Evolutionary conservation across 1,140 invertebrate genomes (phyloP).

Genomic region (Temnothorax curvispinosus): DNA sequence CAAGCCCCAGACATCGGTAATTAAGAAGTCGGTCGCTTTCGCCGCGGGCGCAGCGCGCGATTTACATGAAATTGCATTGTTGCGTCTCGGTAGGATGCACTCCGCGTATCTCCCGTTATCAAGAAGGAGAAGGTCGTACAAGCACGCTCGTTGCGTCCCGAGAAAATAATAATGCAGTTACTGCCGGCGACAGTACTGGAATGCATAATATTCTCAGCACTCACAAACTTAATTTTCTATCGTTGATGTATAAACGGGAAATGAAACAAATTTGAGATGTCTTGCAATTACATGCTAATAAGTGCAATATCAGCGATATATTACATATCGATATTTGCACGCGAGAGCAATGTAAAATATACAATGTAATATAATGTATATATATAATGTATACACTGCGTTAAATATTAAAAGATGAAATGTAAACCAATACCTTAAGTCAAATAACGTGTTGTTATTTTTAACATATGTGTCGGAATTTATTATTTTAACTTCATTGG

Average conservation of each 20-base stretch:
- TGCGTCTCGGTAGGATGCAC: slow-evolving; percentile 12
- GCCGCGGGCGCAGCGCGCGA: slow-evolving; percentile 32
- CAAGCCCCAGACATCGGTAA: slow-evolving; percentile 15
- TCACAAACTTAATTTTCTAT: background rate
- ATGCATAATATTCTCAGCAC: background rate
- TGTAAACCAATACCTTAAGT: too few relatives aligned
- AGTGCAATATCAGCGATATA: background rate
- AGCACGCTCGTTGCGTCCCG: background rate
- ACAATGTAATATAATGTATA: too few relatives aligned
- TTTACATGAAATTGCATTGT: slow-evolving; percentile 51
- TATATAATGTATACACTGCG: too few relatives aligned
- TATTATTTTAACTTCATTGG: too few relatives aligned
- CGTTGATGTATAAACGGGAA: background rate
- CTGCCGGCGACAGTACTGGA: background rate
- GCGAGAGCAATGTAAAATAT: background rate
- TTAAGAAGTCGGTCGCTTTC: slow-evolving; percentile 56
- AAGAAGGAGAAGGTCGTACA: background rate
- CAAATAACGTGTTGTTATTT: too few relatives aligned
- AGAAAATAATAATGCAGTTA: slow-evolving; percentile 30
- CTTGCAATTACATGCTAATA: too few relatives aligned
- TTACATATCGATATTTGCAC: background rate
- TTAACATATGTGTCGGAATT: too few relatives aligned
- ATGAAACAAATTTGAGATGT: background rate
- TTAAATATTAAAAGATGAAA: too few relatives aligned
- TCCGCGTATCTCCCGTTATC: slow-evolving; percentile 30